Conservation (phyloP, 2,888 invertebrate genomes). For the Drosophila histrio region DNA sequence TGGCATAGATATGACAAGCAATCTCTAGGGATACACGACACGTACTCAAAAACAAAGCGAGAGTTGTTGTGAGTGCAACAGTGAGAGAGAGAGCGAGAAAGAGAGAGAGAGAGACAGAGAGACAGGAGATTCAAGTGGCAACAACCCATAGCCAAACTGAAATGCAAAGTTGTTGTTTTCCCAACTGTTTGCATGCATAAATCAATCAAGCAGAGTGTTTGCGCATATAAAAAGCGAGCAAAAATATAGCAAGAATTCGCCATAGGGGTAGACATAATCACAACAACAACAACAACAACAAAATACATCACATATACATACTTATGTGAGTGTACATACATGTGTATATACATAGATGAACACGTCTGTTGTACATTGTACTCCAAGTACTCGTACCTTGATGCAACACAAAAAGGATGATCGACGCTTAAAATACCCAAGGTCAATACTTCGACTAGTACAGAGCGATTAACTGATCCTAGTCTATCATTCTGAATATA, state of each 20-base stretch:
- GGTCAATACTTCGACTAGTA: neutral
- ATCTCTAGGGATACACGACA: constrained; percentile 9
- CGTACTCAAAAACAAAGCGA: constrained; percentile 7
- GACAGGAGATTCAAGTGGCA: constrained; percentile 3
- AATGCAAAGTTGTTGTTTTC: constrained; percentile 5
- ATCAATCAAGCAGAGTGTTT: constrained; percentile 75
- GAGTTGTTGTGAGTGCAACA: constrained; percentile 1
- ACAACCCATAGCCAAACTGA: too few species aligned
- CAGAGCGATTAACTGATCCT: neutral
- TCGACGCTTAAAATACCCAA: neutral
- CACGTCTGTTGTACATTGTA: neutral
- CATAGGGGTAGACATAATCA: constrained; percentile 35
- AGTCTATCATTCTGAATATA: too few species aligned
- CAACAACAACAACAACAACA: constrained; percentile 17
- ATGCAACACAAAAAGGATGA: neutral
- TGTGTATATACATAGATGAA: neutral
- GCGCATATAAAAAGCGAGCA: constrained; percentile 42
- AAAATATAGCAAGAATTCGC: constrained; percentile 23
- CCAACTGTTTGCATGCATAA: constrained; percentile 62
- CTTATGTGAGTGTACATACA: neutral
- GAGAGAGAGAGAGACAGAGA: neutral
- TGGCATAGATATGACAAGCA: neutral
- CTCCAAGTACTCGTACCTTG: neutral
- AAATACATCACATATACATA: constrained; percentile 1
- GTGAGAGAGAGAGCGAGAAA: neutral